These are phyloP conservation scores for Caenorhabditis japonica DNA, from an alignment of 2,888 invertebrate species.

Conservation along the genomic window DNA sequence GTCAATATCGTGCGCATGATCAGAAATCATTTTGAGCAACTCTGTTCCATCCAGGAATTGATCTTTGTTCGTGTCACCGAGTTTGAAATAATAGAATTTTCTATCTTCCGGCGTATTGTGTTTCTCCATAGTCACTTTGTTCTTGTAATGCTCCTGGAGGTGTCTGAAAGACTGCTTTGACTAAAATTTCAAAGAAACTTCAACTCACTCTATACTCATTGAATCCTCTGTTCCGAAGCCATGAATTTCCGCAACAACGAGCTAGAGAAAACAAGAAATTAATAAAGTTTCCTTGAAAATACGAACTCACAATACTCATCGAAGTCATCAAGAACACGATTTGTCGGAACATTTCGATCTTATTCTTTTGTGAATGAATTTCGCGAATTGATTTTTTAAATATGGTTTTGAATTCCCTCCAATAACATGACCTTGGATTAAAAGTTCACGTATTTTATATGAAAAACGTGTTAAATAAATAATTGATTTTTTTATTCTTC, in stretches of 20 bases:
- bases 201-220: conserved; percentile 37
- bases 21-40: conserved; percentile 25
- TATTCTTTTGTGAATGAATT: too few species aligned
- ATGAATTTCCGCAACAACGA: not conserved
- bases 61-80: conserved; percentile 41
- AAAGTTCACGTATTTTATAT: too few species aligned
- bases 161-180: conserved; percentile 18
- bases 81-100: conserved; percentile 27
- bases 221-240: conserved; percentile 13
- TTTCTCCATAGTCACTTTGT: conserved; percentile 33
- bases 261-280: conserved; percentile 1
- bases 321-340: not conserved
- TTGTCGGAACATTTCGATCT: too few species aligned
- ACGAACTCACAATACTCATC: conserved; percentile 2
- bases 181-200: not conserved
- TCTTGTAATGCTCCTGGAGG: conserved; percentile 34
- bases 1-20: conserved; percentile 4
- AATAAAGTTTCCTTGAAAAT: not conserved
- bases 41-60: conserved; percentile 36
- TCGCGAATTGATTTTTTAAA: too few species aligned
- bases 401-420: too few species aligned
- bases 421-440: too few species aligned
- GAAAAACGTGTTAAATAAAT: too few species aligned
- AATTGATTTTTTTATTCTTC: too few species aligned
- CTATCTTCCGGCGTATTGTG: conserved; percentile 13